Evolutionary conservation across 2,113 vertebrate species (phyloP).

Genomic region (Sylvicapra grimmia): DNA sequence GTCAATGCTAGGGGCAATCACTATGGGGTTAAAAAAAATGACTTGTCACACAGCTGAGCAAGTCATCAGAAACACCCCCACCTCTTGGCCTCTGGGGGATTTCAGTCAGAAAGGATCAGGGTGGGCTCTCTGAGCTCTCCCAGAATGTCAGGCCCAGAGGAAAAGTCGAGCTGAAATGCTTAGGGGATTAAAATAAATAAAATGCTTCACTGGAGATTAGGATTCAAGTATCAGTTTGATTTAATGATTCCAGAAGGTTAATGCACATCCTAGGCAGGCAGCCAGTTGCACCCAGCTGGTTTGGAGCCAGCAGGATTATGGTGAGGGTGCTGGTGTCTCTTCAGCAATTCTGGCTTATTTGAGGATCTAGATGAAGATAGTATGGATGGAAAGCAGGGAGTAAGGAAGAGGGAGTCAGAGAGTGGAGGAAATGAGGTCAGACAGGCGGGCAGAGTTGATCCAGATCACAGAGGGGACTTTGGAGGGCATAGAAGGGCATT

Average conservation of each 20-base stretch:
- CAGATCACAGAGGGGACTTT: not conserved
- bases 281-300: conserved; percentile 36
- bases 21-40: not conserved
- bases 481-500: not conserved
- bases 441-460: not conserved
- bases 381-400: too few species aligned
- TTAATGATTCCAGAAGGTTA: conserved; percentile 48
- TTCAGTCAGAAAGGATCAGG: conserved; percentile 25
- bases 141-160: conserved; percentile 11
- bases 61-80: not conserved
- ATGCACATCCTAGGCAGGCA: conserved; percentile 2
- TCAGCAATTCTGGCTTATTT: not conserved
- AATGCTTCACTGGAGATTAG: conserved; percentile 55
- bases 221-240: conserved; percentile 32
- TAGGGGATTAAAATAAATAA: conserved; percentile 57
- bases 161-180: not conserved
- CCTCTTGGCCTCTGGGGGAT: not conserved
- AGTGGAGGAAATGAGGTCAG: not conserved
- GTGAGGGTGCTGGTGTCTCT: not conserved
- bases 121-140: not conserved
- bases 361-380: not conserved
- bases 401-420: not conserved
- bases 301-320: not conserved
- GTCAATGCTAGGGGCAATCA: not conserved
- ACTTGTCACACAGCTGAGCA: not conserved